Evolutionary conservation across 2,888 invertebrate genomes (phyloP).

Genomic region (Taphrorychus bicolor): DNA sequence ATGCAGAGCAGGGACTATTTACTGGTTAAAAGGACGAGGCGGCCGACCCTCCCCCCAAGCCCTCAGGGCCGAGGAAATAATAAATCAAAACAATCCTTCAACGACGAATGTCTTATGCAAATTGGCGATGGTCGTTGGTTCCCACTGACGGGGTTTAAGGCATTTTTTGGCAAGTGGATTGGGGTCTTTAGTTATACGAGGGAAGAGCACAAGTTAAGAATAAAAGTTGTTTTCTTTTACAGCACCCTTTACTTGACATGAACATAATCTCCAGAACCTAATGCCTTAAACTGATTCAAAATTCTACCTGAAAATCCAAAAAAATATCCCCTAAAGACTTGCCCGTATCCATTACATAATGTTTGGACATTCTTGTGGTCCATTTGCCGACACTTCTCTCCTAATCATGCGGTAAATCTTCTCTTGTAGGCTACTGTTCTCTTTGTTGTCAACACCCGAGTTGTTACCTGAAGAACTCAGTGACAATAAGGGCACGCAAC

Average conservation of each 20-base stretch:
- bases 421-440: slow-evolving; percentile 28
- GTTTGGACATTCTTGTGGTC: slow-evolving; percentile 34
- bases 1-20: slow-evolving; percentile 6
- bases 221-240: background rate
- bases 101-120: slow-evolving; percentile 59
- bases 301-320: background rate
- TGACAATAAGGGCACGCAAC: background rate
- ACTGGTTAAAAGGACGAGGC: background rate
- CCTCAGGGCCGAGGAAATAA: slow-evolving; percentile 44
- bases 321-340: background rate
- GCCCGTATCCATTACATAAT: slow-evolving; percentile 30
- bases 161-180: slow-evolving; percentile 36
- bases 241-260: background rate
- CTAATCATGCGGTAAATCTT: slow-evolving; percentile 37
- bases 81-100: slow-evolving; percentile 59
- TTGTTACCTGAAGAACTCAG: background rate
- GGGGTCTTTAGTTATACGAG: no score
- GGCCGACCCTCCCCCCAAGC: background rate
- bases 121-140: slow-evolving; percentile 48
- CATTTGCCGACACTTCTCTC: slow-evolving; percentile 27
- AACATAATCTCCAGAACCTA: background rate
- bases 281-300: background rate
- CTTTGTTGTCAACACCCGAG: background rate
- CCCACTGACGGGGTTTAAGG: no score
- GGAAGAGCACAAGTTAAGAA: background rate